Evolutionary conservation across 1,140 invertebrate species (phyloP).

Genomic region (Batillaria attramentaria): DNA sequence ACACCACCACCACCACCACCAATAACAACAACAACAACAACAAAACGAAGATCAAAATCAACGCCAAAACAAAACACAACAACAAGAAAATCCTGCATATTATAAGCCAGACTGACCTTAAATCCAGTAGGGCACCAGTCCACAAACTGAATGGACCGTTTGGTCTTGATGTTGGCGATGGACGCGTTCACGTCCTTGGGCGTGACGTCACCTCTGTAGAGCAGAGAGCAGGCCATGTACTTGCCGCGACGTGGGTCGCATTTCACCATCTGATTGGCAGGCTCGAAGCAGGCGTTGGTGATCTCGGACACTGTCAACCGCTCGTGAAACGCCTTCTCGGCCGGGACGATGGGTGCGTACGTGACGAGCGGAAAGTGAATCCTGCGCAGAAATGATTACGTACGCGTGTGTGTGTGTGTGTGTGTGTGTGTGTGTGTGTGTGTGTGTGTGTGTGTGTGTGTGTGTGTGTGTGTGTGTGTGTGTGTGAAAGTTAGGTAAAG

Average conservation of each 20-base stretch:
- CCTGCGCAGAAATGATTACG: not conserved
- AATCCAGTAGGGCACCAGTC: slow-evolving; percentile 91
- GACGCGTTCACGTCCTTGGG: slow-evolving; percentile 88
- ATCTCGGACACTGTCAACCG: slow-evolving; percentile 75
- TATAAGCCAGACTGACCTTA: slow-evolving; percentile 48
- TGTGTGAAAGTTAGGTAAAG: not conserved
- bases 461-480: slow-evolving; percentile 15
- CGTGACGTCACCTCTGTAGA: slow-evolving; percentile 57
- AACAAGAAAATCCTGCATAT: not conserved
- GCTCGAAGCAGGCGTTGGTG: slow-evolving; percentile 88
- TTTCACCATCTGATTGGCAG: slow-evolving; percentile 93
- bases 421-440: not conserved
- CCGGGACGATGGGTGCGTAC: slow-evolving; percentile 82
- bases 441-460: slow-evolving; percentile 13
- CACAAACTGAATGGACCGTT: slow-evolving; percentile 87
- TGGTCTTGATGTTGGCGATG: slow-evolving; percentile 86
- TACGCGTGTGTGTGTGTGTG: slow-evolving; percentile 4
- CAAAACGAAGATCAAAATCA: not conserved
- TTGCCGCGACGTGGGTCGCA: slow-evolving; percentile 91
- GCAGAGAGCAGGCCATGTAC: slow-evolving; percentile 76
- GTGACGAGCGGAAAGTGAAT: slow-evolving; percentile 24
- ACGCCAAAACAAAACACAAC: too few species aligned
- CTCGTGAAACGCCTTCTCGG: slow-evolving; percentile 90
- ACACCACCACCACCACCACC: not conserved
- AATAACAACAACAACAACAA: too few species aligned